Evolutionary conservation across 2,888 invertebrate genomes (phyloP), one percentile per base, ranked within the genome.

Genomic region (Drosophila mimica): DNA sequence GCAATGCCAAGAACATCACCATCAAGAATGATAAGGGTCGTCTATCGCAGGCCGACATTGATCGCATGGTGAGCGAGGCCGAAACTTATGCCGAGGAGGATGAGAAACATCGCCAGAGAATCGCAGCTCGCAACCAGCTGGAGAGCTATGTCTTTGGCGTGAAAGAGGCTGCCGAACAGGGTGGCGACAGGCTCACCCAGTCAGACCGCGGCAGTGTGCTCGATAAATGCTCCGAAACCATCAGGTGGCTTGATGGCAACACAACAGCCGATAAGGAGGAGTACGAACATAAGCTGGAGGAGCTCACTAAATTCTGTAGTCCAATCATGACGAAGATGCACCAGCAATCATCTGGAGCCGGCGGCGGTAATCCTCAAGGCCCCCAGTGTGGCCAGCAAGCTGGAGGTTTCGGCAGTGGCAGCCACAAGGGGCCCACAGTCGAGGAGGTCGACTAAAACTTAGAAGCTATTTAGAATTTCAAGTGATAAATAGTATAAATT

Each of bases 21-120:
- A 97, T 97, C 75, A 96, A 96, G 91, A 97, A 97, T 93, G 96
- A 97, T 93, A 96, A 96, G 89, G 97, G 97, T 0, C 94, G 97
- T 8, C 93, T 97, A 56, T 96, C 96, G 25, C 96, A 97, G 91
- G 95, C 95, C 11, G 97, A 97, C 20, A 97, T 97, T 79, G 97
- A 97, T 76, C 94, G 95, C 71, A 97, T 97, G 97, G 93, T 97
- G 38, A 93, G 94, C 5, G 96, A 97, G 75, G 96, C 97, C 0
- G 96, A 97, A 88, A 94, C 93, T 59, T 97, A 96, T 93, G 95
- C 95, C 52, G 96, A 95, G 46, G 96, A 96, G 87, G 97, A 97
- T 83, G 95, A 96, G 67, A 94, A 94, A 79, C 96, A 96, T 82
- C 94, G 95, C 17, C 95, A 96, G 79, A 94, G 95, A 52, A 95